phyloP scores from a whole-genome alignment of 1,140 invertebrate genomes.

The Akabosia matsudoensis region DNA sequence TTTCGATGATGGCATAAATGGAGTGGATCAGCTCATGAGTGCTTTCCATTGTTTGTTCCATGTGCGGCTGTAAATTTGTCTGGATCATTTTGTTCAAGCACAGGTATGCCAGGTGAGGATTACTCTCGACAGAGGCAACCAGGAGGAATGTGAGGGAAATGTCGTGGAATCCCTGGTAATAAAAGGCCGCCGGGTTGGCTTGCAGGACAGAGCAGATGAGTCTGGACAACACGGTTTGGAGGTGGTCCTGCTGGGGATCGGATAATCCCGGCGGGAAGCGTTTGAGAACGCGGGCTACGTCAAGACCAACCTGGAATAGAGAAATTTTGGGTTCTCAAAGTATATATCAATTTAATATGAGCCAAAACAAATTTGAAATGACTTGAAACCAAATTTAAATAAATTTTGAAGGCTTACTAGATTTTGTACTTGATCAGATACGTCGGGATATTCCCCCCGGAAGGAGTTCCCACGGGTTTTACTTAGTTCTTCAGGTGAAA shows the following conservation, averaged over 20 bases:
- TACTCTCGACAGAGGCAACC: conserved; percentile 38
- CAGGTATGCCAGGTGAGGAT: conserved; percentile 41
- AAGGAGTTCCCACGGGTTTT: conserved; percentile 6
- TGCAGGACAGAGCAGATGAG: conserved; percentile 39
- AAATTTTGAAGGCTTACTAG: conserved; percentile 28
- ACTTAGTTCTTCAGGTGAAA: conserved; percentile 34
- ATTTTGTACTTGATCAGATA: conserved; percentile 35
- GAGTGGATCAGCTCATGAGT: conserved; percentile 45
- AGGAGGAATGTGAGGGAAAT: conserved; percentile 46
- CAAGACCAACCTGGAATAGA: conserved; percentile 22
- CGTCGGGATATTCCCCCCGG: conserved; percentile 26
- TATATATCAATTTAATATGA: background rate
- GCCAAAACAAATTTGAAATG: background rate
- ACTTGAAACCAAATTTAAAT: background rate
- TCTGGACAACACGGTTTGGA: conserved; percentile 37
- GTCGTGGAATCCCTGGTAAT: conserved; percentile 47
- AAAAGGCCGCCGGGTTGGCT: conserved; percentile 39
- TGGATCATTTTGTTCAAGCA: conserved; percentile 43
- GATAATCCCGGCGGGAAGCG: conserved; percentile 44
- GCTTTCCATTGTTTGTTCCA: conserved; percentile 45
- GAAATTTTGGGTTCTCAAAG: too few relatives aligned
- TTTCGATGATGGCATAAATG: conserved; percentile 42
- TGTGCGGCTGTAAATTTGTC: conserved; percentile 35
- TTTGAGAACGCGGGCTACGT: conserved; percentile 43
- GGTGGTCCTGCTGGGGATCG: conserved; percentile 45